Conservation (phyloP, 2,888 invertebrate species). For the Eupithecia pulchellata region DNA sequence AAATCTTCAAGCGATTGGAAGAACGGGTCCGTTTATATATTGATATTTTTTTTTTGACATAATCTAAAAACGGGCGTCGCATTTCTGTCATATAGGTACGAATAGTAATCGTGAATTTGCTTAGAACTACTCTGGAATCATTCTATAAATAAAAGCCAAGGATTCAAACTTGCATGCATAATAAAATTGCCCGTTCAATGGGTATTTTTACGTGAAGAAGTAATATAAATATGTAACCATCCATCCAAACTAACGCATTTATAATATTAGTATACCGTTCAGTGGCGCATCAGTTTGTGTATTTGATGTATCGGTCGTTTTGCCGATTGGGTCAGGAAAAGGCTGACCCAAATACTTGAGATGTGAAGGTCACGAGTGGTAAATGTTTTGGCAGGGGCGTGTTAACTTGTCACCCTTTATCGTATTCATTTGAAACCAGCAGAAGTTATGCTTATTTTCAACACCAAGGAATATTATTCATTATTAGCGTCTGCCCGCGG, state of each 20-base stretch:
- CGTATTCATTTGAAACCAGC: neutral
- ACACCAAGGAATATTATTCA: neutral
- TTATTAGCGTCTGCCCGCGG: neutral
- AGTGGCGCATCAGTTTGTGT: slow-evolving; percentile 4
- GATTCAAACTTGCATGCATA: no score
- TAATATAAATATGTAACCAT: no score
- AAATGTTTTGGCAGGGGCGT: neutral
- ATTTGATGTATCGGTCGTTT: slow-evolving; percentile 8
- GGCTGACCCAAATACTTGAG: slow-evolving; percentile 7
- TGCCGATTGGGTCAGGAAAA: neutral
- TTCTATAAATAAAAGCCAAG: no score
- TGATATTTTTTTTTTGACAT: no score
- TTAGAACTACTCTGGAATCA: no score
- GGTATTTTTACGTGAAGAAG: no score
- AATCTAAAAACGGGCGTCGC: no score
- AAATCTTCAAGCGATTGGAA: neutral
- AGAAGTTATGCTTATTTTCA: neutral
- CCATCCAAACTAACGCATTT: neutral
- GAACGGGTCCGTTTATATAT: no score
- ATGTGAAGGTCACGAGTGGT: neutral
- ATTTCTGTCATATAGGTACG: no score
- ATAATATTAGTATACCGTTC: neutral
- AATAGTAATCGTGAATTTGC: no score
- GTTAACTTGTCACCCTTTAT: neutral
- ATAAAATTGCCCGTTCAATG: no score